These are phyloP conservation scores for Macropus fuliginosus DNA, from an alignment of 2,797 vertebrate genomes.

Conservation along the genomic window DNA sequence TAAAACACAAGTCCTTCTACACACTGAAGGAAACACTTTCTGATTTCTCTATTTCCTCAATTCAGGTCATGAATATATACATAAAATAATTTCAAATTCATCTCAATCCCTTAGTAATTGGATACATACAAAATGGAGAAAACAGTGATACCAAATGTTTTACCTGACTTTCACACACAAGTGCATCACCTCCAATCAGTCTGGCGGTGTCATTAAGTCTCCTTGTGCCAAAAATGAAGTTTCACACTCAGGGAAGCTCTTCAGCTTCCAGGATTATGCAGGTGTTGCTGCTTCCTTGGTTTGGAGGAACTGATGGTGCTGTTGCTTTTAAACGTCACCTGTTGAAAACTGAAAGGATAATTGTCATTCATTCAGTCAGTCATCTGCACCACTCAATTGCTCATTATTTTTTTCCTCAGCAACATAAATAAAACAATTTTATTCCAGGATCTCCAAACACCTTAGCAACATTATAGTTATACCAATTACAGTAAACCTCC, in stretches of 20 bases:
- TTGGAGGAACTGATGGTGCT: not conserved
- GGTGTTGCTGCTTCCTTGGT: constrained; percentile 28
- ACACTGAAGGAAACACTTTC: not conserved
- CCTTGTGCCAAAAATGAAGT: constrained; percentile 35
- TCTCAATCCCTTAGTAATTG: not conserved
- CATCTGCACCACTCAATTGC: not conserved
- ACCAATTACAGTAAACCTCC: constrained; percentile 33
- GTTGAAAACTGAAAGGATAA: constrained; percentile 53
- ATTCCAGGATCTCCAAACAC: not conserved
- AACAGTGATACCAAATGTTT: constrained; percentile 10
- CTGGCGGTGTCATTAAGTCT: constrained; percentile 21
- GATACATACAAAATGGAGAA: constrained; percentile 30
- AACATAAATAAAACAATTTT: constrained; percentile 50
- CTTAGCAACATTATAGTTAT: constrained; percentile 10
- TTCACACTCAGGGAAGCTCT: not conserved
- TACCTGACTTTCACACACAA: constrained; percentile 9
- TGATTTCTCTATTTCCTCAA: constrained; percentile 3
- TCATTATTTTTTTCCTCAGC: constrained; percentile 33
- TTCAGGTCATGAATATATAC: constrained; percentile 38
- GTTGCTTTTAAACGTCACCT: constrained; percentile 49
- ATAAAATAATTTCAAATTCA: constrained; percentile 23
- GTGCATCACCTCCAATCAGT: not conserved
- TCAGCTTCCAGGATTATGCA: constrained; percentile 15
- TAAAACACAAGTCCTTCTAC: constrained; percentile 21
- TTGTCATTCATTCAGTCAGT: constrained; percentile 40